Percentiles rank a stretch among this genome's conserved stretches.
Evolutionary conservation across 1,140 invertebrate species (phyloP).

Genomic region (Drosophila kikkawai): DNA sequence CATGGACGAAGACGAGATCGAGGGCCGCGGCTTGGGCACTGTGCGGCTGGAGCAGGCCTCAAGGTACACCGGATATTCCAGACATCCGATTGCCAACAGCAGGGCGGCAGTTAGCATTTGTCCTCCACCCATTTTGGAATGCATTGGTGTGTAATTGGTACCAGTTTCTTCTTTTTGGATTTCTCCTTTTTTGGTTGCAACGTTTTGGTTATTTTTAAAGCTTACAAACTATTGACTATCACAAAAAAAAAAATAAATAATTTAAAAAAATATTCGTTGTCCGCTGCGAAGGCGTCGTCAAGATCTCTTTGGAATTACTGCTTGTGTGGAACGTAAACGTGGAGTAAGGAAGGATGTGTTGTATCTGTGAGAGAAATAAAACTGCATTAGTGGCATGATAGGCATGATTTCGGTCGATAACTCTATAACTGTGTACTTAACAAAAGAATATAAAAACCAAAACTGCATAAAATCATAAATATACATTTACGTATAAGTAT

Average conservation of each 20-base stretch:
- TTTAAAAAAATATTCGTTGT: constrained; percentile 19
- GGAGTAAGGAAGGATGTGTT: constrained; percentile 35
- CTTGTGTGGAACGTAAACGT: constrained; percentile 60
- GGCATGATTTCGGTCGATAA: background rate
- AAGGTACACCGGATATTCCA: constrained; percentile 70
- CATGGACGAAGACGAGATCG: constrained; percentile 73
- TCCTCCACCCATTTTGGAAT: constrained; percentile 51
- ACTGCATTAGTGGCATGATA: constrained; percentile 47
- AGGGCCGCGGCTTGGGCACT: constrained; percentile 91
- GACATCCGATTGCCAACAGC: constrained; percentile 51
- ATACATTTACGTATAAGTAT: constrained; percentile 22
- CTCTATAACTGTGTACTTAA: constrained; percentile 33
- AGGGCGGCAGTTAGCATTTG: constrained; percentile 34
- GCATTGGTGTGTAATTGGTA: constrained; percentile 17
- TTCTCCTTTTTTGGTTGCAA: constrained; percentile 49
- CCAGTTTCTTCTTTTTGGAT: constrained; percentile 35
- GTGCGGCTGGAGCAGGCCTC: constrained; percentile 94
- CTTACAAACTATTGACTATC: constrained; percentile 63
- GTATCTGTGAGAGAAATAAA: constrained; percentile 71
- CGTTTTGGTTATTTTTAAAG: constrained; percentile 57
- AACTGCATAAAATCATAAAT: constrained; percentile 46
- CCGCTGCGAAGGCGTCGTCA: constrained; percentile 60
- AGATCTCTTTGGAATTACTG: constrained; percentile 66
- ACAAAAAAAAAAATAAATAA: constrained; percentile 46
- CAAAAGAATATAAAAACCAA: constrained; percentile 25